phyloP scores from a whole-genome alignment of 1,140 invertebrate genomes.

The Caenorhabditis elegans region DNA sequence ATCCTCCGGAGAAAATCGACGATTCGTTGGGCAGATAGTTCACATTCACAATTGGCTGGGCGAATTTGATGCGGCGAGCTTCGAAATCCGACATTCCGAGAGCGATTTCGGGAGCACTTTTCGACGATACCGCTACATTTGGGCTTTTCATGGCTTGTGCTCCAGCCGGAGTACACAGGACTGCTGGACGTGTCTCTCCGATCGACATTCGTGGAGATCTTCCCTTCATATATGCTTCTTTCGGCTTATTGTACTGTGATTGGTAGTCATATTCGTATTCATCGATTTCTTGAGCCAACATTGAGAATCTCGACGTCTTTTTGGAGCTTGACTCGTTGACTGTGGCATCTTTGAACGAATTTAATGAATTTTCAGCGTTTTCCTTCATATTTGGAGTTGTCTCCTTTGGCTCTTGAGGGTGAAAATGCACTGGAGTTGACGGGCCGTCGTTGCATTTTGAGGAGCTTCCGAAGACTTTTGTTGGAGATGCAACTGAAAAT shows the following conservation, averaged over 20 bases:
- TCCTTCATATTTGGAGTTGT: neutral
- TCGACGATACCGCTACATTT: neutral
- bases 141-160: neutral
- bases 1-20: constrained; percentile 14
- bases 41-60: neutral
- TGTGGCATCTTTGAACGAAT: no score
- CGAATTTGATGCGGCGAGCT: neutral
- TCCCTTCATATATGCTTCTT: constrained; percentile 7
- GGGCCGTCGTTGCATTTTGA: neutral
- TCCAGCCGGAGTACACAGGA: neutral
- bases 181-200: neutral
- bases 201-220: constrained; percentile 15
- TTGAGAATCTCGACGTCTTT: neutral
- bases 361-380: neutral
- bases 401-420: neutral
- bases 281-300: neutral
- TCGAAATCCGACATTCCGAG: neutral
- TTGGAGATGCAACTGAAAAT: neutral
- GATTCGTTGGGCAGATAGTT: constrained; percentile 14
- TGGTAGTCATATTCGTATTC: neutral
- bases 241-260: neutral
- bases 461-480: neutral
- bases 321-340: neutral
- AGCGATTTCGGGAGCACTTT: neutral
- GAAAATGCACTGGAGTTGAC: neutral